These are phyloP conservation scores for Thysanoteuthis rhombus DNA, from an alignment of 2,888 invertebrate genomes.

Conservation along the genomic window DNA sequence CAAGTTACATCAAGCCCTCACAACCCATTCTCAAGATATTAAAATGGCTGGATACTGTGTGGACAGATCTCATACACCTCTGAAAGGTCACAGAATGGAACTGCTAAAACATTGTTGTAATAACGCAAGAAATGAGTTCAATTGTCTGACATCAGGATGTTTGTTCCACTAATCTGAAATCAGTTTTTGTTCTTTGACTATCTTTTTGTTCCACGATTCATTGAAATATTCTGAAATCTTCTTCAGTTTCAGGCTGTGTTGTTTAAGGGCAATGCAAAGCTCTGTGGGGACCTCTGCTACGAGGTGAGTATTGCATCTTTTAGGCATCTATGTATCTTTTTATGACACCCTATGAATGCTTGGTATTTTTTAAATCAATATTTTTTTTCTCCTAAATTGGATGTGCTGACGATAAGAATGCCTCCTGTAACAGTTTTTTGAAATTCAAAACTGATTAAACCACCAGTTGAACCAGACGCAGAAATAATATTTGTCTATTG, in stretches of 20 bases:
- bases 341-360: background rate
- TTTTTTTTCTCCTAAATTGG: too few species aligned
- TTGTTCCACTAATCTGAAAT: background rate
- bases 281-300: conserved; percentile 66
- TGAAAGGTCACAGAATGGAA: background rate
- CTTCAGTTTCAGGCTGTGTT: conserved; percentile 64
- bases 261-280: conserved; percentile 63
- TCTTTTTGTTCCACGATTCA: background rate
- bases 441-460: background rate
- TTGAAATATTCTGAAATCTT: conserved; percentile 22
- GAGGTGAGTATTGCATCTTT: conserved; percentile 53
- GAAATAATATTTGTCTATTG: background rate
- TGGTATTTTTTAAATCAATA: background rate
- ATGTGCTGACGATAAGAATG: background rate
- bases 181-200: background rate
- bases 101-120: fast-evolving
- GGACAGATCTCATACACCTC: background rate
- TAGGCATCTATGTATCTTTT: background rate
- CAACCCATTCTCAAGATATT: too few species aligned
- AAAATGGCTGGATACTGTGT: too few species aligned
- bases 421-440: background rate
- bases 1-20: too few species aligned
- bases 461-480: background rate
- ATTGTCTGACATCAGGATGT: background rate
- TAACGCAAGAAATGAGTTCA: background rate